These are phyloP conservation scores for Caloenas nicobarica DNA, from an alignment of 2,113 vertebrate genomes.

Conservation along the genomic window DNA sequence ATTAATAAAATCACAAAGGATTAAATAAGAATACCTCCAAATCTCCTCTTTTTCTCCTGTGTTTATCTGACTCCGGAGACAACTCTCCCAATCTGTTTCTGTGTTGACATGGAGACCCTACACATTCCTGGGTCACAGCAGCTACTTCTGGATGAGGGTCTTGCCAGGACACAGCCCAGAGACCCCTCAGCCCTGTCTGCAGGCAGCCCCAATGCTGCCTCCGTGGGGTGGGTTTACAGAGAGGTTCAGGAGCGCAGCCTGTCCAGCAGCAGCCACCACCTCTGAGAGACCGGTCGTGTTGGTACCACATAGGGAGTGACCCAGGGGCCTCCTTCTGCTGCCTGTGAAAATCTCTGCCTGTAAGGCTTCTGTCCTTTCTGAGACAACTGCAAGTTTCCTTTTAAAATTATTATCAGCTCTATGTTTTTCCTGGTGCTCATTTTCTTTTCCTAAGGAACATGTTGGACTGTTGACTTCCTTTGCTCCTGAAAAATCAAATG, in stretches of 20 bases:
- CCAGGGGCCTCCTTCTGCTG: not conserved
- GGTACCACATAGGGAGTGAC: not conserved
- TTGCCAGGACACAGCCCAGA: not conserved
- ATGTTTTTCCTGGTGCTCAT: not conserved
- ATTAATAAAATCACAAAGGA: not conserved
- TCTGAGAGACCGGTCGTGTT: rapidly evolving
- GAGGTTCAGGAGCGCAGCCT: not conserved
- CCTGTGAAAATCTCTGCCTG: not conserved
- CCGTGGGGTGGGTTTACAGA: not conserved
- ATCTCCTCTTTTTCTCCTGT: not conserved
- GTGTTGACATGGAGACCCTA: not conserved
- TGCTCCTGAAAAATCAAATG: not conserved
- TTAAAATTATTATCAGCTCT: not conserved
- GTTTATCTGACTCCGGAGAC: not conserved
- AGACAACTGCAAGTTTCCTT: not conserved
- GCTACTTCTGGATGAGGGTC: not conserved
- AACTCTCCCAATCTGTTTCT: not conserved
- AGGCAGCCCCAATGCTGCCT: not conserved
- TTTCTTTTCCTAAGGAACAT: not conserved
- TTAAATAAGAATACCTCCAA: not conserved
- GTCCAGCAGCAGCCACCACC: not conserved
- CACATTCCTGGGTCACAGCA: not conserved
- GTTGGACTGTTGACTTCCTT: not conserved
- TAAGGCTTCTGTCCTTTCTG: not conserved
- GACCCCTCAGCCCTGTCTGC: not conserved